A percentile compares a stretch with the other conserved stretches of the same genome.
Conservation (phyloP, 2,113 vertebrate species). For the Mugil cephalus region DNA sequence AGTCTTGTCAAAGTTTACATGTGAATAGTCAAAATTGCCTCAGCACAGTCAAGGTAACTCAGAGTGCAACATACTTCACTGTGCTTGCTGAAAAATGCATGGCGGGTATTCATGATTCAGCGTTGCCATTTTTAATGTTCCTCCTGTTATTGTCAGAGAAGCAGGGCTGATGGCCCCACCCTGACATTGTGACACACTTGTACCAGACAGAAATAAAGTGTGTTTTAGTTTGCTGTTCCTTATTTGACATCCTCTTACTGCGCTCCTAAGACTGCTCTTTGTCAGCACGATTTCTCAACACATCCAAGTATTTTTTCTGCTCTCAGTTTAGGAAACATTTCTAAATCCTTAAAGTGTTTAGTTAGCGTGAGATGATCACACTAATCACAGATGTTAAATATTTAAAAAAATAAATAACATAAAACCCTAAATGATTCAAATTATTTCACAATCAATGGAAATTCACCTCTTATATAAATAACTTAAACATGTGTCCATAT, state of each 20-base stretch:
- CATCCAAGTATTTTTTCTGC: slow-evolving; percentile 40
- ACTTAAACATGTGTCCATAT: neutral
- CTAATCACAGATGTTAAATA: too few relatives aligned
- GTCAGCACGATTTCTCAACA: slow-evolving; percentile 71
- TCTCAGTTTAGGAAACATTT: slow-evolving; percentile 23
- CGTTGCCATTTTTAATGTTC: slow-evolving; percentile 17
- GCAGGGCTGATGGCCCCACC: slow-evolving; percentile 31
- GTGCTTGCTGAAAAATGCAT: neutral
- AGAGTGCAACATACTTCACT: neutral
- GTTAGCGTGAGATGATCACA: neutral
- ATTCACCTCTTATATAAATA: too few relatives aligned
- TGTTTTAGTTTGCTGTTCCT: slow-evolving; percentile 75
- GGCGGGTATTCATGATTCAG: neutral
- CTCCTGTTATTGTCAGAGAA: slow-evolving; percentile 32
- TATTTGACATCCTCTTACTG: slow-evolving; percentile 83
- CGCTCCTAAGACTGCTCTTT: slow-evolving; percentile 48
- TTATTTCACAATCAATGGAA: too few relatives aligned
- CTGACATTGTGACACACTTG: slow-evolving; percentile 75
- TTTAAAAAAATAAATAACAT: too few relatives aligned
- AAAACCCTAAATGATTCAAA: too few relatives aligned
- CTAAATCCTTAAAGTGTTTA: neutral
- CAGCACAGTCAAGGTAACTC: neutral
- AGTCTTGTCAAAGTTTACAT: neutral
- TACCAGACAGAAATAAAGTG: slow-evolving; percentile 77
- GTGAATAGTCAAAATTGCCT: slow-evolving; percentile 5